Base-by-base conservation (phyloP, 2,113 vertebrate genomes). In the Phaethornis superciliosus region DNA sequence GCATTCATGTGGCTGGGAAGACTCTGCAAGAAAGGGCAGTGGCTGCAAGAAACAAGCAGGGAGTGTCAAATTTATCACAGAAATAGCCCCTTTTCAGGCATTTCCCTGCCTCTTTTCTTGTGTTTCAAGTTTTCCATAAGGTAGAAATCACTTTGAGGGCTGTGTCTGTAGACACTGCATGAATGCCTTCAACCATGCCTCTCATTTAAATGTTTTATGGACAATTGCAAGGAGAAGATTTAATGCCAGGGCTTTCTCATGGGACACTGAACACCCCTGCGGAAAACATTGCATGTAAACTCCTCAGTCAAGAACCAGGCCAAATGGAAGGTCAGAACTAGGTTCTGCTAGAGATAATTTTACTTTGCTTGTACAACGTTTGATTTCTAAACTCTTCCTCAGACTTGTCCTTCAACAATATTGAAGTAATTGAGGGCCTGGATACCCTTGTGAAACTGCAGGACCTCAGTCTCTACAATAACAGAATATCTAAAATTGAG, bases 401-500 rank as follows among this genome's bases (percentile, higher is more conserved):
- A 99, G 99, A 99, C 96, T 95, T 99, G 90, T 99, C 99, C 15
- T 99, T 99, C 95, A 99, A 99, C 97, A 98, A 98, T 12, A 99
- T 99, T 5, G 96, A 99, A 95, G 93, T 97, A 84, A 99, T 99
- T 4, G 98, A 99, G 84, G 99, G 99, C 20, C 96, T 99, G 95
- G 96, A 98, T 49, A 89, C 97, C 15, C 97, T 99, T 33, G 94
- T 95, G 82, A 99, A 98, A 86, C 97, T 99, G 72, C 98, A 99
- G 94, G 96, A 99, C 80, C 96, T 99, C 81, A 99, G 98, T 90
- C 96, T 99, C 93, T 98, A 96, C 95, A 98, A 95, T 93, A 99
- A 99, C 96, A 97, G 92, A 55, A 99, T 99, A 95, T 97, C 98
- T 87, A 98, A 97, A 70, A 97, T 99, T 1, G 98, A 99, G 96